Base-by-base conservation (phyloP, 2,797 vertebrate species). In the Furcifer pardalis region DNA sequence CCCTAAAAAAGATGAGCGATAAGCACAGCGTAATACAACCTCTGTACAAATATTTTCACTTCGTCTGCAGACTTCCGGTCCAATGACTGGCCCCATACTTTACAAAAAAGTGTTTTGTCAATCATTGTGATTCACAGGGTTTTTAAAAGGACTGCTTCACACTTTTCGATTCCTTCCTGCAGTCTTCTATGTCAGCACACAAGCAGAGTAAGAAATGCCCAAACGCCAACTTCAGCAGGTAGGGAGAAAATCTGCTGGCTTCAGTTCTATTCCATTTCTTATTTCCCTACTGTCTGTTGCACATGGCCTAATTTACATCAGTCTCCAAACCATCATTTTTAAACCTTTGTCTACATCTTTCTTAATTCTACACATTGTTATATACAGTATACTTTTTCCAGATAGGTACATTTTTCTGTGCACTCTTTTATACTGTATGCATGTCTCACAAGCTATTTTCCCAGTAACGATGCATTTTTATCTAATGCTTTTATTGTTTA, bases 1-100 rank as follows among this genome's bases (percentile, higher is more conserved):
- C 27, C 27, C 10, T 5, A 66, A 35, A 35, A 76, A 83, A 76
- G 82, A 78, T 69, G 66, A 84, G 59, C 10, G 40, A 78, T 78
- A 84, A 78, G 60, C 25, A 66, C 44, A 21, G 6, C 17, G 56
- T 72, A 71, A 78, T 78, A 37, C 71, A 77, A 66, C 52, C 52
- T 62, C 52, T 35, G 40, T 35, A 46, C 82, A 84, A 78, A 84
- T 84, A 71, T 78, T 84, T 84, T 78, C 40, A 71, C 56, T 62
- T 78, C 17, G 40, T 30, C 74, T 84, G 23, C 52, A 78, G 10
- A 60, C 42, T 62, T 78, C 66, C 5, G 40, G 19, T 46, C 52
- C 1, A 30, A 59, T n/a, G 73, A 52, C 32, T n/a, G 62, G 6
- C 66, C n/a, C 42, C 42, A 13, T 65, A 23, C 27, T 40, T 83